Evolutionary conservation across 2,888 invertebrate genomes (phyloP), one percentile per base, ranked within the genome.

Genomic region (Graphium colonna): DNA sequence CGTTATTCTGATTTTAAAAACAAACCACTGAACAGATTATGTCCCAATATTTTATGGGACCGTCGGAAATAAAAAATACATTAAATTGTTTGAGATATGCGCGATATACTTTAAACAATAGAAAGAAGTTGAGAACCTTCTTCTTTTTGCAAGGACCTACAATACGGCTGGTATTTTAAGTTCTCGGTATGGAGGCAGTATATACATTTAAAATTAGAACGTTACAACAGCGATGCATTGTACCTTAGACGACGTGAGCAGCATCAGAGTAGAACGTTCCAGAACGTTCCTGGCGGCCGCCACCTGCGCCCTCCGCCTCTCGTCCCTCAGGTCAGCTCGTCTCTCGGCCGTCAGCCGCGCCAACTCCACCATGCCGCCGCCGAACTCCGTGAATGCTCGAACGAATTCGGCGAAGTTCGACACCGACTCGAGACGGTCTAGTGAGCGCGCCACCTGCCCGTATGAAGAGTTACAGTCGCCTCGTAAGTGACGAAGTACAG

Each of bases 331-430:
- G 76, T 96, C 97, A 72, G 96, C 97, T 69, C 95, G 91, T 58
- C 93, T 82, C 71, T 94, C 94, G 33, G 92, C 98, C 15, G 98
- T 97, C 56, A 98, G 91, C 78, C 98, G 96, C 17, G 99, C 98
- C 65, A 99, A 89, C 79, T 99, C 98, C 61, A 99, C 98, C 98
- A 99, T 99, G 81, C 99, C 98, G 16, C 95, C 95, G 38, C 99
- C 99, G 80, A 99, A 99, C 80, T 98, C 97, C 64, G 98, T 98
- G 90, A 99, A 99, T 16, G 98, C 97, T 77, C 98, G 96, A 53
- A 99, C 98, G 82, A 99, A 99, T 86, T 99, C 99, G 48, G 98
- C 97, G 77, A 96, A 96, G 87, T 96, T 96, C 65, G 95, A 95
- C 59, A 97, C 96, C 46, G 95, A 95, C 82, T 96, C 96, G 69